A percentile compares a stretch with the other conserved stretches of the same genome.
Evolutionary conservation across 2,888 invertebrate genomes (phyloP).

Genomic region (Cephonodes hylas): DNA sequence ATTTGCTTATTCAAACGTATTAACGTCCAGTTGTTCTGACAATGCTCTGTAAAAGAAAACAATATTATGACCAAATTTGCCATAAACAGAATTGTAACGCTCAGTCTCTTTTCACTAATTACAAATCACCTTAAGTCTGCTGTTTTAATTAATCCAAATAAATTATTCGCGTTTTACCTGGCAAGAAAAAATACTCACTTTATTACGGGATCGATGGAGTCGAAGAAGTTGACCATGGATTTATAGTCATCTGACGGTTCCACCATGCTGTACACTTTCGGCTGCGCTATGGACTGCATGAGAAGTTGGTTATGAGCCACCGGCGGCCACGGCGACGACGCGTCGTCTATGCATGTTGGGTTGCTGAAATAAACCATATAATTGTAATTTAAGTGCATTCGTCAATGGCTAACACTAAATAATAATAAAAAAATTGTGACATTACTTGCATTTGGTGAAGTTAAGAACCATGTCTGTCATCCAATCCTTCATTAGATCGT

Average conservation of each 20-base stretch:
- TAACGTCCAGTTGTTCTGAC: too few relatives aligned
- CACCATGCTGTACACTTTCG: background rate
- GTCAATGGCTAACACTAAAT: too few relatives aligned
- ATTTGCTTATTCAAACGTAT: too few relatives aligned
- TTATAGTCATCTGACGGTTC: background rate
- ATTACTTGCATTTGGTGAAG: slow-evolving; percentile 30
- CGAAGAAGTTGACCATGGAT: background rate
- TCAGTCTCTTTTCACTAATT: too few relatives aligned
- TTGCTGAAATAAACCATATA: slow-evolving; percentile 14
- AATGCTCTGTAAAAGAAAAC: too few relatives aligned
- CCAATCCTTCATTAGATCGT: slow-evolving; percentile 27
- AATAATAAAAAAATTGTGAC: background rate
- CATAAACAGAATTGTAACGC: too few relatives aligned
- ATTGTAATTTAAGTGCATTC: background rate
- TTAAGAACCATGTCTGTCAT: slow-evolving; percentile 26
- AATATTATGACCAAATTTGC: too few relatives aligned
- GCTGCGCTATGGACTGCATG: background rate
- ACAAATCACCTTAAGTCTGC: too few relatives aligned
- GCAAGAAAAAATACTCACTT: slow-evolving; percentile 17
- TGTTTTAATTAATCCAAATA: too few relatives aligned
- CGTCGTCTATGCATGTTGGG: slow-evolving; percentile 14
- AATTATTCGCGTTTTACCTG: too few relatives aligned
- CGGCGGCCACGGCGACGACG: background rate
- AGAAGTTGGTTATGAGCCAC: background rate
- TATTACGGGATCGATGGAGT: background rate